These are phyloP conservation scores for Anser cygnoides DNA, from an alignment of 2,113 vertebrate genomes.

Conservation along the genomic window DNA sequence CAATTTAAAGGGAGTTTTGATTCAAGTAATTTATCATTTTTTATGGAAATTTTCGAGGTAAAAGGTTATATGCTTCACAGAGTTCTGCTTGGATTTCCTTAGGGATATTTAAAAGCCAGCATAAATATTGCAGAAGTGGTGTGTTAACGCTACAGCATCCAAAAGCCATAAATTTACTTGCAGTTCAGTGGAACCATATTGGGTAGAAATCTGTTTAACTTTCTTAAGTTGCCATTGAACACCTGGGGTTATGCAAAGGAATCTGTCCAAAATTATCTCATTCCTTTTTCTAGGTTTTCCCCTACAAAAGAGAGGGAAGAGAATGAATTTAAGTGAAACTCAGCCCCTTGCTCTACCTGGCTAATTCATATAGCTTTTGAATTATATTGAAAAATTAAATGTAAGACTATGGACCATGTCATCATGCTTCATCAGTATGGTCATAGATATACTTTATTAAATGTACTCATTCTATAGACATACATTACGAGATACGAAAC, in stretches of 20 bases:
- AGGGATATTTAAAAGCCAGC: slow-evolving; percentile 76
- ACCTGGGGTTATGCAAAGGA: not conserved
- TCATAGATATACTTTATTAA: not conserved
- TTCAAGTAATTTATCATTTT: slow-evolving; percentile 72
- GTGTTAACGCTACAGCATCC: slow-evolving; percentile 72
- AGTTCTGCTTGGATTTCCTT: slow-evolving; percentile 69
- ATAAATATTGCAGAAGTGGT: slow-evolving; percentile 74
- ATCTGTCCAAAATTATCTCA: not conserved
- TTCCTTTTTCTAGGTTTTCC: not conserved
- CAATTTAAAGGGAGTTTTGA: slow-evolving; percentile 53
- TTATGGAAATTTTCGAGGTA: slow-evolving; percentile 70
- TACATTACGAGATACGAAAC: not conserved
- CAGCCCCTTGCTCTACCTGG: not conserved
- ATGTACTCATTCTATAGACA: not conserved
- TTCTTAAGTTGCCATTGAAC: not conserved
- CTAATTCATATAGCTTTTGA: not conserved
- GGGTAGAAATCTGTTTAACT: slow-evolving; percentile 28
- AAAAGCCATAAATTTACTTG: slow-evolving; percentile 71
- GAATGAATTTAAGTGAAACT: not conserved
- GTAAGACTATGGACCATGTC: not conserved
- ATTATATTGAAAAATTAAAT: not conserved
- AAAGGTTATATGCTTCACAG: slow-evolving; percentile 61
- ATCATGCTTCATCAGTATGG: not conserved
- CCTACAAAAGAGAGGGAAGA: not conserved
- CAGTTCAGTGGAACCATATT: slow-evolving; percentile 2